Evolutionary conservation across 37 sponge, comb jelly and placozoan species (phyloP).

Genomic region (Eunapius fragilis): DNA sequence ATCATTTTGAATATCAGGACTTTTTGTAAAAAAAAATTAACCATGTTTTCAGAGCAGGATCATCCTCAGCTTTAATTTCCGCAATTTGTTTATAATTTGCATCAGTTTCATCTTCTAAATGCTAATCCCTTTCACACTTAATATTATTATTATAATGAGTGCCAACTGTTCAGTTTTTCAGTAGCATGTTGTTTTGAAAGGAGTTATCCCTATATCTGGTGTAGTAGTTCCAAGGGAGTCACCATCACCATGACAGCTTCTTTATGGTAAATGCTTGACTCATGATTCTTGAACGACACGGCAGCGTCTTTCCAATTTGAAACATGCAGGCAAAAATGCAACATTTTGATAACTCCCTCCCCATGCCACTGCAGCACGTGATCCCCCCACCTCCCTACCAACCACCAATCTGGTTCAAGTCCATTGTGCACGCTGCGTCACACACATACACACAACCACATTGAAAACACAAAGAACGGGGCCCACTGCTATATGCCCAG

Average conservation of each 20-base stretch:
- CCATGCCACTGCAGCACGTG: too few relatives aligned
- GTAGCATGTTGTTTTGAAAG: not conserved
- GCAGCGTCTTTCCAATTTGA: slow-evolving; percentile 6
- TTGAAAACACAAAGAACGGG: too few relatives aligned
- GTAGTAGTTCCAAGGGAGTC: not conserved
- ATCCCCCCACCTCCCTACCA: too few relatives aligned
- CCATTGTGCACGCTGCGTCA: too few relatives aligned
- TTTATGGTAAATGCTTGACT: slow-evolving; percentile 43
- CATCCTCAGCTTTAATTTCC: slow-evolving; percentile 4
- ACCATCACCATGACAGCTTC: slow-evolving; percentile 28
- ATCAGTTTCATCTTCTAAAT: slow-evolving; percentile 18
- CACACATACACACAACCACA: too few relatives aligned
- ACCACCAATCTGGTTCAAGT: too few relatives aligned
- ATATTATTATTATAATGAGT: not conserved
- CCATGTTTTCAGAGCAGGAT: not conserved
- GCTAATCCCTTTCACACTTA: slow-evolving; percentile 3
- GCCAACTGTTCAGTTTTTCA: not conserved
- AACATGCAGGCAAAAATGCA: not conserved
- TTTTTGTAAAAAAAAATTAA: not conserved
- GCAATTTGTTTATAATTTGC: slow-evolving; percentile 17
- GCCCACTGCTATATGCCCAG: too few relatives aligned
- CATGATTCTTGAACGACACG: not conserved
- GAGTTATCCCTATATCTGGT: not conserved
- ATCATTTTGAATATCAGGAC: slow-evolving; percentile 55
- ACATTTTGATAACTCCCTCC: not conserved